phyloP scores from a whole-genome alignment of 2,113 vertebrate genomes.

The Rhinoderma darwinii region DNA sequence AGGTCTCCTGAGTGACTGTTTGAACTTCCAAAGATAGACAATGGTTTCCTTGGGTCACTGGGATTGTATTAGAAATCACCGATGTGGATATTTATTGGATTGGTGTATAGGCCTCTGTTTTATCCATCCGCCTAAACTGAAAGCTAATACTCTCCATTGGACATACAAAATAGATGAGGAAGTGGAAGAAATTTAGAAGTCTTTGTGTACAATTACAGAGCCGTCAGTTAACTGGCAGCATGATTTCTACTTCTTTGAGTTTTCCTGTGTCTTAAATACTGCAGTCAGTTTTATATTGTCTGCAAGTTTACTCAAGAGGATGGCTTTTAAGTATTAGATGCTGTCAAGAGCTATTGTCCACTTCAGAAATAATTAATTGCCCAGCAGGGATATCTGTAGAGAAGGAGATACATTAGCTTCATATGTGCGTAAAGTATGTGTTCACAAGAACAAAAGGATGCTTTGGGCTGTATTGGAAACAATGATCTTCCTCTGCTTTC shows the following conservation, averaged over 20 bases:
- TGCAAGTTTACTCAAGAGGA: constrained; percentile 8
- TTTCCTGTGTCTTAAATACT: constrained; percentile 14
- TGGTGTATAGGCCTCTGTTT: constrained; percentile 36
- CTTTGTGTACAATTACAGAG: constrained; percentile 48
- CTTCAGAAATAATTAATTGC: constrained; percentile 38
- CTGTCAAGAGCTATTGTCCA: constrained; percentile 23
- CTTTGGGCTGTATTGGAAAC: neutral
- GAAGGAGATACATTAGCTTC: neutral
- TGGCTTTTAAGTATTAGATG: constrained; percentile 26
- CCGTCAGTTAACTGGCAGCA: constrained; percentile 15
- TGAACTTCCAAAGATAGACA: constrained; percentile 54
- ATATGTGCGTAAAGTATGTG: neutral
- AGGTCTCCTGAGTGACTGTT: constrained; percentile 43
- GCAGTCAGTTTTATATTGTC: constrained; percentile 6
- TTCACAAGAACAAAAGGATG: constrained; percentile 28
- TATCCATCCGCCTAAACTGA: constrained; percentile 45
- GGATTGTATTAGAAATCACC: constrained; percentile 54
- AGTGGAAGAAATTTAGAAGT: constrained; percentile 1
- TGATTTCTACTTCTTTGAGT: constrained; percentile 41
- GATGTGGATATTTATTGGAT: constrained; percentile 56
- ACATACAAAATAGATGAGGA: constrained; percentile 50
- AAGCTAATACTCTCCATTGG: constrained; percentile 47
- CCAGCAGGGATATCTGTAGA: constrained; percentile 15
- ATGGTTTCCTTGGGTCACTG: constrained; percentile 52
- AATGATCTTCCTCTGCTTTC: neutral